These are phyloP conservation scores for Catharus fuscescens DNA, from an alignment of 2,113 vertebrate species.

Conservation along the genomic window DNA sequence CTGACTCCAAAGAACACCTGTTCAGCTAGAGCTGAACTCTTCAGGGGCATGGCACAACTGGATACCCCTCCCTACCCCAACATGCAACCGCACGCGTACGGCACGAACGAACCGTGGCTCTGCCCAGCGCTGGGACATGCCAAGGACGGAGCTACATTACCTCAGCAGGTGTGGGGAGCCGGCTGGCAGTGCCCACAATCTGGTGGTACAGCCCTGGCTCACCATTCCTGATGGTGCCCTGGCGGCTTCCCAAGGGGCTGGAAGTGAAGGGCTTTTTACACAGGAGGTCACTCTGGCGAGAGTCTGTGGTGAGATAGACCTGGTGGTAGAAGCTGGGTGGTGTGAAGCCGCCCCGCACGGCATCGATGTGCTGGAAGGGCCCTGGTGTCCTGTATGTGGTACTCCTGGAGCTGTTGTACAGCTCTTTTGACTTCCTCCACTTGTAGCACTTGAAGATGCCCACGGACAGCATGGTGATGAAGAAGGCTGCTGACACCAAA, in stretches of 20 bases:
- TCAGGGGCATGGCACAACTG: accelerated
- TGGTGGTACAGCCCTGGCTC: constrained; percentile 77
- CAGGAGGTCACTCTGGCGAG: constrained; percentile 77
- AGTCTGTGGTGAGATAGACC: constrained; percentile 83
- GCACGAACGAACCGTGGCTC: not conserved
- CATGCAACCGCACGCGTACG: accelerated
- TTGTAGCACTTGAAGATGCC: constrained; percentile 81
- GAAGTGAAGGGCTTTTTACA: constrained; percentile 74
- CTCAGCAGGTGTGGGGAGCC: constrained; percentile 64
- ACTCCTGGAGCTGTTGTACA: constrained; percentile 73
- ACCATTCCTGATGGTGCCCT: constrained; percentile 75
- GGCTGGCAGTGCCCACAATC: constrained; percentile 68
- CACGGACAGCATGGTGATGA: constrained; percentile 75
- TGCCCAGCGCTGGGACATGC: not conserved
- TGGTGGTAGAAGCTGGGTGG: constrained; percentile 79
- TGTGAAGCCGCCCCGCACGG: constrained; percentile 66
- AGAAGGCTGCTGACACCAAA: constrained; percentile 80
- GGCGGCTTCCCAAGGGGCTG: constrained; percentile 74
- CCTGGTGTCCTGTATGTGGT: constrained; percentile 76
- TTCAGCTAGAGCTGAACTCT: not conserved
- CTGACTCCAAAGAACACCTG: not conserved
- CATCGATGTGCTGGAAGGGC: constrained; percentile 75
- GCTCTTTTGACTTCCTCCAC: constrained; percentile 79
- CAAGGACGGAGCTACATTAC: constrained; percentile 67
- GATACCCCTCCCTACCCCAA: not conserved